phyloP scores from a whole-genome alignment of 2,888 invertebrate species.

The Drosophila pullipes region DNA sequence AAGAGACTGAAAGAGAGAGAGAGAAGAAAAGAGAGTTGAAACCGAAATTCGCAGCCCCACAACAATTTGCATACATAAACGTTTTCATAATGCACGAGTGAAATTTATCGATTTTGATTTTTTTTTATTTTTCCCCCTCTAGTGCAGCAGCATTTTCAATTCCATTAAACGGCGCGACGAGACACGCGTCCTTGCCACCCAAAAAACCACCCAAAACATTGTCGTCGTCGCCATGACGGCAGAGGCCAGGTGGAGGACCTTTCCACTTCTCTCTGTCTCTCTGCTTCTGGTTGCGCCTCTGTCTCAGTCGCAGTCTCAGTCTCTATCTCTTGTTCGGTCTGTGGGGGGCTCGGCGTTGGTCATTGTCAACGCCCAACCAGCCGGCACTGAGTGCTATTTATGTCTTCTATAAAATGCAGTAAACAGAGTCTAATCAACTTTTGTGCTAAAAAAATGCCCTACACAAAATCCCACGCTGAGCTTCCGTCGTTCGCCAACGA shows the following conservation, averaged over 20 bases:
- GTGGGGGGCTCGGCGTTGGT: not conserved
- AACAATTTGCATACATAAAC: constrained; percentile 3
- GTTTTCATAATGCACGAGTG: constrained; percentile 34
- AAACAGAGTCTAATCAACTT: not conserved
- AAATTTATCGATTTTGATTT: constrained; percentile 58
- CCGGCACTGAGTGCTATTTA: constrained; percentile 6
- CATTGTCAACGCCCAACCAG: constrained; percentile 8
- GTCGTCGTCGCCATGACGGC: constrained; percentile 46
- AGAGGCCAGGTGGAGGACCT: constrained; percentile 61
- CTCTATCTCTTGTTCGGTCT: not conserved
- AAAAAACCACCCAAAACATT: constrained; percentile 9
- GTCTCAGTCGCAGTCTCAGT: not conserved
- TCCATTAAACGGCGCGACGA: constrained; percentile 37
- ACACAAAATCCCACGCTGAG: not conserved
- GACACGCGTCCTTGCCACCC: constrained; percentile 44
- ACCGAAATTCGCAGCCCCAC: constrained; percentile 8
- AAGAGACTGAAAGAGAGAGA: not conserved
- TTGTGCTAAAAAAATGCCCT: not conserved
- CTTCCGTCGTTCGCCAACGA: not conserved
- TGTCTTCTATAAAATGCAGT: constrained; percentile 6
- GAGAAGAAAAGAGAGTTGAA: constrained; percentile 1
- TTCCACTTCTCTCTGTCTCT: constrained; percentile 28
- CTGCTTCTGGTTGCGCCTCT: constrained; percentile 13
- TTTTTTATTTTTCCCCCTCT: not conserved
- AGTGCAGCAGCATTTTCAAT: constrained; percentile 38